Percentiles rank a stretch among this genome's conserved stretches.
Evolutionary conservation across 2,797 vertebrate species (phyloP).

Genomic region (Cichlasoma orientale): DNA sequence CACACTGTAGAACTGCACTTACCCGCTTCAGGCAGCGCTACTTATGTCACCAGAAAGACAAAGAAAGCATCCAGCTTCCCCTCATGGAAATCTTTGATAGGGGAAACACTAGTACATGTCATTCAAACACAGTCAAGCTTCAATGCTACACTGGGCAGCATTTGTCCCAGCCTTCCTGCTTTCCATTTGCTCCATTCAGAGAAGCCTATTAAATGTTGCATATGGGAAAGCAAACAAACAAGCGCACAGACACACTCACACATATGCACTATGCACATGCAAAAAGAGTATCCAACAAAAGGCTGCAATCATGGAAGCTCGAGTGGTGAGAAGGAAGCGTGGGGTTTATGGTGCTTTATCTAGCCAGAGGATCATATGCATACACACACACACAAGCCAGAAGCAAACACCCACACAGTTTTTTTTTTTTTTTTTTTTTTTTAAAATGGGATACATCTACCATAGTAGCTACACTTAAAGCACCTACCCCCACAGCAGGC

Average conservation of each 20-base stretch:
- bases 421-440: background rate
- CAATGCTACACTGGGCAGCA: slow-evolving; percentile 26
- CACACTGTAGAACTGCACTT: slow-evolving; percentile 58
- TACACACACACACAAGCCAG: slow-evolving; percentile 22
- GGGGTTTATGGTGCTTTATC: slow-evolving; percentile 58
- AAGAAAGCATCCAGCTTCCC: slow-evolving; percentile 21
- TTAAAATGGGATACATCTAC: slow-evolving; percentile 26
- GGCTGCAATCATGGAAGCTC: slow-evolving; percentile 42
- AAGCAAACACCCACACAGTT: slow-evolving; percentile 26
- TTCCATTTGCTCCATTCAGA: slow-evolving; percentile 60
- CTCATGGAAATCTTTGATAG: slow-evolving; percentile 3
- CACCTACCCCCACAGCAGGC: slow-evolving; percentile 8
- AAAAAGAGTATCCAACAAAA: slow-evolving; percentile 6
- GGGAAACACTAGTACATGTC: background rate
- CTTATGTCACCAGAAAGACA: slow-evolving; percentile 26
- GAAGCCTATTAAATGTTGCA: slow-evolving; percentile 61
- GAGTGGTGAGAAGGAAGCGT: slow-evolving; percentile 53
- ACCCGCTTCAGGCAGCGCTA: slow-evolving; percentile 31
- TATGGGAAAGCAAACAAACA: slow-evolving; percentile 58
- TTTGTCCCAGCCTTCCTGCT: slow-evolving; percentile 61
- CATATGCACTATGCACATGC: slow-evolving; percentile 8
- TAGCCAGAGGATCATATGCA: slow-evolving; percentile 29
- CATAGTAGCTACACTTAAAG: slow-evolving; percentile 39
- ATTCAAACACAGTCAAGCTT: slow-evolving; percentile 24
- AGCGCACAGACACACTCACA: slow-evolving; percentile 4